Evolutionary conservation across 2,797 vertebrate species (phyloP).

Genomic region (Macropodus opercularis): DNA sequence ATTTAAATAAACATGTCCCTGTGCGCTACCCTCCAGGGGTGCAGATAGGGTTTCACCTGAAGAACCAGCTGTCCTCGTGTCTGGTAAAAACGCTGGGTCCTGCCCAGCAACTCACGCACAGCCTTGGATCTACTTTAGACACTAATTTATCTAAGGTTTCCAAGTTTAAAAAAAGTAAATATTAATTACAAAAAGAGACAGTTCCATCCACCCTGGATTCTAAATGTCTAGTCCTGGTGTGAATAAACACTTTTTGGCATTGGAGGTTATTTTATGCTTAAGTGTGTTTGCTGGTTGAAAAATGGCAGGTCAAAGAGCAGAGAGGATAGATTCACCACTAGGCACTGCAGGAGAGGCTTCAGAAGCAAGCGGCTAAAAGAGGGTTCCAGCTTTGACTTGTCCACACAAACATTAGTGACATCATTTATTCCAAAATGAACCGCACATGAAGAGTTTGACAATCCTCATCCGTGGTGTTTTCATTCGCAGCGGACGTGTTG

Average conservation of each 20-base stretch:
- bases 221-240: neutral
- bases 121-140: neutral
- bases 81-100: constrained; percentile 60
- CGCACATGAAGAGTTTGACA: too few species aligned
- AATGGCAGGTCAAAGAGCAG: neutral
- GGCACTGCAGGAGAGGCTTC: neutral
- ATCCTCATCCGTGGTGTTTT: too few species aligned
- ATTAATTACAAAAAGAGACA: constrained; percentile 15
- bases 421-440: too few species aligned
- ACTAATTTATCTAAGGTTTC: neutral
- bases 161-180: neutral
- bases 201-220: neutral
- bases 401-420: neutral
- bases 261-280: neutral
- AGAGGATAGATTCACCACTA: neutral
- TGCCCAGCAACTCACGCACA: constrained; percentile 49
- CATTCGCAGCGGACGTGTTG: neutral
- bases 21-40: constrained; percentile 60
- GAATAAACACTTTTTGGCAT: constrained; percentile 3
- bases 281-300: constrained; percentile 44
- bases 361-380: neutral
- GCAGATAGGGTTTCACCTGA: constrained; percentile 42
- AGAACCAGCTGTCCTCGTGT: constrained; percentile 67
- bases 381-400: constrained; percentile 4
- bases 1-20: constrained; percentile 59